Percentiles rank a stretch among this genome's conserved stretches.
These are phyloP conservation scores for Dendronephthya gigantea DNA, from an alignment of 64 coral and sea anemone genomes.

Conservation along the genomic window DNA sequence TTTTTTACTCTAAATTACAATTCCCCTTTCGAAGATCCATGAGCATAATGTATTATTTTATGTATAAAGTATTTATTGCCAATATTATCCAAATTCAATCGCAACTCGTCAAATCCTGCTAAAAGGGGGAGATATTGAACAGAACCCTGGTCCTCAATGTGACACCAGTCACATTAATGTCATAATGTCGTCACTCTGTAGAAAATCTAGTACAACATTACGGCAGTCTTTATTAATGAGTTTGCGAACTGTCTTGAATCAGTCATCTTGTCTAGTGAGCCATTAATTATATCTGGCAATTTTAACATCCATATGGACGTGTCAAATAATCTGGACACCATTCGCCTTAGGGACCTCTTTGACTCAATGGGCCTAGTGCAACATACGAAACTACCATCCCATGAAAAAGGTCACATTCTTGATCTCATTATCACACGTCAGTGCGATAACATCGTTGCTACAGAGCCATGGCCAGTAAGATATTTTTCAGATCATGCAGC, in stretches of 20 bases:
- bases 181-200: too few relatives aligned
- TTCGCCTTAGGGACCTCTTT: not conserved
- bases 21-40: too few relatives aligned
- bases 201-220: too few relatives aligned
- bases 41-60: too few relatives aligned
- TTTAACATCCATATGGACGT: not conserved
- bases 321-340: not conserved
- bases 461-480: not conserved
- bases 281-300: not conserved
- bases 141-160: too few relatives aligned
- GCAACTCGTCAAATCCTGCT: too few relatives aligned
- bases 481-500: slow-evolving; percentile 22
- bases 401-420: not conserved
- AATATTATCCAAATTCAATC: too few relatives aligned
- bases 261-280: slow-evolving; percentile 23
- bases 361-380: not conserved
- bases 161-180: too few relatives aligned
- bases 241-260: not conserved
- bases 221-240: not conserved
- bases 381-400: not conserved
- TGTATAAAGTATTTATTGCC: too few relatives aligned
- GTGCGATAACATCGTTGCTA: not conserved
- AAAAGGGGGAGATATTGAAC: too few relatives aligned
- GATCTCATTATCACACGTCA: slow-evolving; percentile 3
- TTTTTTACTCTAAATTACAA: too few relatives aligned